Conservation (phyloP, 2,113 vertebrate species). For the Cyrtonyx montezumae region DNA sequence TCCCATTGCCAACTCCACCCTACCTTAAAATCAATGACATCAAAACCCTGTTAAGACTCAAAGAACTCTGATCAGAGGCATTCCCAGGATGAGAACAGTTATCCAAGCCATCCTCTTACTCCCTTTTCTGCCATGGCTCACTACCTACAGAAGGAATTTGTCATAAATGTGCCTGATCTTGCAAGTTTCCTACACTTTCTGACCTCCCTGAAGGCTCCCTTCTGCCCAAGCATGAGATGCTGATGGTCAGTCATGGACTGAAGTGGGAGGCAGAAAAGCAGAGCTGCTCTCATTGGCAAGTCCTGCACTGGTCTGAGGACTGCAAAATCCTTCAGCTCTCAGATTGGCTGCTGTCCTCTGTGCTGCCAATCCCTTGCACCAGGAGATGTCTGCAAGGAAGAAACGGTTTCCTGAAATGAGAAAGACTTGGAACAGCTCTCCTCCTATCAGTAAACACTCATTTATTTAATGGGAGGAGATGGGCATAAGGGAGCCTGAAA, state of each 20-base stretch:
- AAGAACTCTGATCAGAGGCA: neutral
- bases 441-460: constrained; percentile 44
- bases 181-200: neutral
- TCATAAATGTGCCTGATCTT: neutral
- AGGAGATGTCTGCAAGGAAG: neutral
- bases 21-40: neutral
- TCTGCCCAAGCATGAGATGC: neutral
- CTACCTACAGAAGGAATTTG: neutral
- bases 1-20: neutral
- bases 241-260: neutral
- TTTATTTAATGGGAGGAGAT: constrained; percentile 41
- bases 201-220: neutral
- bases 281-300: neutral
- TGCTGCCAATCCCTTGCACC: neutral
- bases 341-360: neutral
- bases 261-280: rapidly evolving
- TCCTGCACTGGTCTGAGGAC: neutral
- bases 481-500: neutral
- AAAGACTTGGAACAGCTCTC: neutral
- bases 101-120: neutral
- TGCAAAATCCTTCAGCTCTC: neutral
- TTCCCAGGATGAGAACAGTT: neutral
- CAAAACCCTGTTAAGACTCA: neutral
- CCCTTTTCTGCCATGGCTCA: neutral
- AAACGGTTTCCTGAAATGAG: constrained; percentile 24